phyloP scores from a whole-genome alignment of 2,113 vertebrate genomes.

The Syrrhaptes paradoxus region DNA sequence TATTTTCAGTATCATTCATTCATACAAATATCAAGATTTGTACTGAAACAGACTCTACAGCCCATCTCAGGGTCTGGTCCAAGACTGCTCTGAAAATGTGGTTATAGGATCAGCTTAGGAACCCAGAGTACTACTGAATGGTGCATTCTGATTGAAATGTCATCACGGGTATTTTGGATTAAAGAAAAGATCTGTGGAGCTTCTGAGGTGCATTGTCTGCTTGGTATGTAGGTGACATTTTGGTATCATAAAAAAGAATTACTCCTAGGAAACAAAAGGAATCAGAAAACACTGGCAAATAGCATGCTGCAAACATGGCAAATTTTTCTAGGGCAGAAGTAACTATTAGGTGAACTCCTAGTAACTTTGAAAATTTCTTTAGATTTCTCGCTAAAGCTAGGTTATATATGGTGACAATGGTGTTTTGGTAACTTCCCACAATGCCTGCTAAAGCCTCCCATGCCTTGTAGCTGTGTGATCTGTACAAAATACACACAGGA shows the following conservation, averaged over 20 bases:
- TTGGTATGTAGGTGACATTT: background rate
- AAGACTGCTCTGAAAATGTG: background rate
- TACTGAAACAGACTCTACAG: background rate
- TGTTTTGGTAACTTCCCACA: background rate
- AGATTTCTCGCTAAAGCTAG: background rate
- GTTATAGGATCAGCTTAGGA: background rate
- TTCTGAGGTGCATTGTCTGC: background rate
- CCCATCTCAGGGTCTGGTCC: background rate
- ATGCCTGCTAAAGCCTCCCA: background rate
- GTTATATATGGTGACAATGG: background rate
- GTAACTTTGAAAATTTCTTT: background rate
- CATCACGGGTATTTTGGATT: background rate
- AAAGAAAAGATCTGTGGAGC: background rate
- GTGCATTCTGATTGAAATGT: background rate
- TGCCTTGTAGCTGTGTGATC: background rate
- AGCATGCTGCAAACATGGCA: background rate
- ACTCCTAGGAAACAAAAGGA: background rate
- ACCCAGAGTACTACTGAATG: background rate
- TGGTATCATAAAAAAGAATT: background rate
- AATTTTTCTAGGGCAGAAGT: background rate
- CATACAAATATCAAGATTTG: background rate
- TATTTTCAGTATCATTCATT: background rate
- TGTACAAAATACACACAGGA: accelerated
- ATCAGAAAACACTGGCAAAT: background rate
- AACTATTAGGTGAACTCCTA: background rate